These are phyloP conservation scores for Sebastes kiyomatsui DNA, from an alignment of 2,797 vertebrate species.

Conservation along the genomic window DNA sequence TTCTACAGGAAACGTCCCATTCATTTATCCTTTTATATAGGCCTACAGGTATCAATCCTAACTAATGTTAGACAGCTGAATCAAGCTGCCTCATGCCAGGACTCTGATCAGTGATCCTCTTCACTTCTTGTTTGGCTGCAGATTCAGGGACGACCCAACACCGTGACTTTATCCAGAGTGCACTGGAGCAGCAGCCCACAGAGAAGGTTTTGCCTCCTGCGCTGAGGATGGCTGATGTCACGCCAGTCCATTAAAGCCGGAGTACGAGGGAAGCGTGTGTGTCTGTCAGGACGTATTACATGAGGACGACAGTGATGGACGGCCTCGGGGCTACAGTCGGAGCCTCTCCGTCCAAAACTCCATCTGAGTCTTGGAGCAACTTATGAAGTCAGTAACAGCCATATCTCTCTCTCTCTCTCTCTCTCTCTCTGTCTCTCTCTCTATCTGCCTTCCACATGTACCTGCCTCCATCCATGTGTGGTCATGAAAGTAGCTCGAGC, in stretches of 20 bases:
- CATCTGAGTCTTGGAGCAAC: conserved; percentile 30
- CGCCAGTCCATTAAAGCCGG: conserved; percentile 67
- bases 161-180: conserved; percentile 31
- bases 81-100: neutral
- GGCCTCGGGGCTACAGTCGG: conserved; percentile 58
- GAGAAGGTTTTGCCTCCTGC: conserved; percentile 33
- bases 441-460: neutral
- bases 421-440: neutral
- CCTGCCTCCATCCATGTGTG: neutral
- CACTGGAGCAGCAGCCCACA: conserved; percentile 45
- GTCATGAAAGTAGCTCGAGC: neutral
- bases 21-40: neutral
- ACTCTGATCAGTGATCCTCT: conserved; percentile 7
- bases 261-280: conserved; percentile 63
- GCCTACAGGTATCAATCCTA: neutral
- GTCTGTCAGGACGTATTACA: conserved; percentile 68
- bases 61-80: conserved; percentile 8
- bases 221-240: conserved; percentile 61
- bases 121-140: conserved; percentile 7
- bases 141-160: neutral
- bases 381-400: conserved; percentile 30
- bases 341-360: conserved; percentile 29
- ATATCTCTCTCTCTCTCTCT: neutral
- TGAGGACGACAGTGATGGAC: conserved; percentile 64
- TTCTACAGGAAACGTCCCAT: neutral